A percentile compares a stretch with the other conserved stretches of the same genome.
phyloP scores from a whole-genome alignment of 1,140 invertebrate genomes.

The Atta cephalotes region DNA sequence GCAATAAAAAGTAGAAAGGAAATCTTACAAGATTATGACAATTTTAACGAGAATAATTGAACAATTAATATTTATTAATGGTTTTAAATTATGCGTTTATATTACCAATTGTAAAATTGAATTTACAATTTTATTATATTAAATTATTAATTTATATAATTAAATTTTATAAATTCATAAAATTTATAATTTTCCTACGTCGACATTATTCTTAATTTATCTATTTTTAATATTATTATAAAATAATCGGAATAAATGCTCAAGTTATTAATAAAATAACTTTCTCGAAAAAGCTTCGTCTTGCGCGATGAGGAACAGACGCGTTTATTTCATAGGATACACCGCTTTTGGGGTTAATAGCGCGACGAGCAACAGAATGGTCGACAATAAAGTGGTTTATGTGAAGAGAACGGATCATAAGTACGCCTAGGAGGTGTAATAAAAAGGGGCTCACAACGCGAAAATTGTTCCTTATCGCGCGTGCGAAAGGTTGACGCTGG shows the following conservation, averaged over 20 bases:
- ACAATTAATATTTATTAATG: neutral
- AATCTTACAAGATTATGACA: neutral
- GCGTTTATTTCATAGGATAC: slow-evolving; percentile 9
- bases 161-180: neutral
- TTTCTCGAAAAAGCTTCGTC: neutral
- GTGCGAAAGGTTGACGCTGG: slow-evolving; percentile 24
- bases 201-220: neutral
- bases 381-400: slow-evolving; percentile 49
- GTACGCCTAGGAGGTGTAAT: slow-evolving; percentile 24
- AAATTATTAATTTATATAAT: slow-evolving; percentile 10
- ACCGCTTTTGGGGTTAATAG: slow-evolving; percentile 25
- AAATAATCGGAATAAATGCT: neutral
- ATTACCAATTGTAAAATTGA: neutral
- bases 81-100: neutral
- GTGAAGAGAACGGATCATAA: slow-evolving; percentile 47
- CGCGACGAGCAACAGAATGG: slow-evolving; percentile 26
- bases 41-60: neutral
- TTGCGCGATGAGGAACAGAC: neutral
- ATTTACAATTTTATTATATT: slow-evolving; percentile 6
- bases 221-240: neutral
- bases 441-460: slow-evolving; percentile 45
- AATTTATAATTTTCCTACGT: neutral
- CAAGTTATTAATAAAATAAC: neutral
- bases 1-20: neutral
- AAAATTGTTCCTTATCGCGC: slow-evolving; percentile 52